These are phyloP conservation scores for Gyrodactylus salaris DNA, from an alignment of 1,140 invertebrate genomes.

Conservation along the genomic window DNA sequence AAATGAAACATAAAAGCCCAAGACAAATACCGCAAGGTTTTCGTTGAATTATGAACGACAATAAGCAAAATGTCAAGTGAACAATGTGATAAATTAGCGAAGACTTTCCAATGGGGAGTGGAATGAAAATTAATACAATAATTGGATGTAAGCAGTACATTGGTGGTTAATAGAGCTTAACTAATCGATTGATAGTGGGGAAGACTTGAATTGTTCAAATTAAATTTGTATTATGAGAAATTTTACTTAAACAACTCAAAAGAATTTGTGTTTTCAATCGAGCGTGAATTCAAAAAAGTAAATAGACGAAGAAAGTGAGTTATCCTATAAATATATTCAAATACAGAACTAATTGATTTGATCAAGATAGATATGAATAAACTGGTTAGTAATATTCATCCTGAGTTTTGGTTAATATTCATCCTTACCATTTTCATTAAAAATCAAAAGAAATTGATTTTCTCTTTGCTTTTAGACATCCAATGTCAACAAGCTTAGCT, in stretches of 20 bases:
- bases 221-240: too few relatives aligned
- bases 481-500: not conserved
- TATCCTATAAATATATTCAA: too few relatives aligned
- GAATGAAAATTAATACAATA: not conserved
- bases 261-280: too few relatives aligned
- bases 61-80: not conserved
- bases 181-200: not conserved
- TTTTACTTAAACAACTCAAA: too few relatives aligned
- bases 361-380: too few relatives aligned
- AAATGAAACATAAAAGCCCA: not conserved
- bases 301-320: too few relatives aligned
- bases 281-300: not conserved
- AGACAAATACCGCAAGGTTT: not conserved
- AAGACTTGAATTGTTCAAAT: not conserved
- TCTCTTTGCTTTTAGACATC: too few relatives aligned
- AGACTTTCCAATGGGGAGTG: not conserved
- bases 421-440: too few relatives aligned
- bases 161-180: not conserved
- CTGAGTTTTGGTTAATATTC: too few relatives aligned
- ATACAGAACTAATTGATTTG: too few relatives aligned
- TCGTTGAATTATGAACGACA: not conserved
- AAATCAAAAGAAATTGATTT: too few relatives aligned
- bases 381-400: too few relatives aligned
- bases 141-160: not conserved
- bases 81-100: not conserved